Conservation (phyloP, 2,888 invertebrate genomes). For the Craniophora ligustri region DNA sequence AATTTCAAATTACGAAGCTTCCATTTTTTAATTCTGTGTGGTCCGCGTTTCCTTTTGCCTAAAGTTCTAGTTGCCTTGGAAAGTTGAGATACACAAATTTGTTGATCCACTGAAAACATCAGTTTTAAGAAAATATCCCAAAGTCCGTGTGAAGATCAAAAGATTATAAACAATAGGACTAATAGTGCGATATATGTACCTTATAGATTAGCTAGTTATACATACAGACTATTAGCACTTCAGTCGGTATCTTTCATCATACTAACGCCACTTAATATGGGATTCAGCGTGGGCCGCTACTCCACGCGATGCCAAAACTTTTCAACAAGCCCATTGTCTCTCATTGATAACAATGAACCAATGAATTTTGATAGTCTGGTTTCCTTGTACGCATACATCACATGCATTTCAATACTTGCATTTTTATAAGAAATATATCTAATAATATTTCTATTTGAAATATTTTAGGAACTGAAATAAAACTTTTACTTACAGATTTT, state of each 20-base stretch:
- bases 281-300: constrained; percentile 39
- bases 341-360: constrained; percentile 48
- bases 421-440: too few relatives aligned
- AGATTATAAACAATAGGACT: too few relatives aligned
- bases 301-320: constrained; percentile 48
- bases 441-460: too few relatives aligned
- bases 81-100: background rate
- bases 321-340: constrained; percentile 49
- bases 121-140: too few relatives aligned
- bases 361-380: constrained; percentile 50
- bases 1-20: constrained; percentile 2
- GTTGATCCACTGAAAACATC: background rate
- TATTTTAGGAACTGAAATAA: too few relatives aligned
- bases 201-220: background rate
- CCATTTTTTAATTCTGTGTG: background rate
- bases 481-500: too few relatives aligned
- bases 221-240: constrained; percentile 18
- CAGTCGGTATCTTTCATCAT: constrained; percentile 47
- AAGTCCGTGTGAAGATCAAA: too few relatives aligned
- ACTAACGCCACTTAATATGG: constrained; percentile 37
- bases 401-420: too few relatives aligned
- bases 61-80: too few relatives aligned
- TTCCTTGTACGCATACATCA: constrained; percentile 34
- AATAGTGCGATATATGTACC: background rate
- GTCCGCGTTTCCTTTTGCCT: background rate